These are phyloP conservation scores for Ctenopoma kingsleyae DNA, from an alignment of 2,797 vertebrate genomes.

Conservation along the genomic window DNA sequence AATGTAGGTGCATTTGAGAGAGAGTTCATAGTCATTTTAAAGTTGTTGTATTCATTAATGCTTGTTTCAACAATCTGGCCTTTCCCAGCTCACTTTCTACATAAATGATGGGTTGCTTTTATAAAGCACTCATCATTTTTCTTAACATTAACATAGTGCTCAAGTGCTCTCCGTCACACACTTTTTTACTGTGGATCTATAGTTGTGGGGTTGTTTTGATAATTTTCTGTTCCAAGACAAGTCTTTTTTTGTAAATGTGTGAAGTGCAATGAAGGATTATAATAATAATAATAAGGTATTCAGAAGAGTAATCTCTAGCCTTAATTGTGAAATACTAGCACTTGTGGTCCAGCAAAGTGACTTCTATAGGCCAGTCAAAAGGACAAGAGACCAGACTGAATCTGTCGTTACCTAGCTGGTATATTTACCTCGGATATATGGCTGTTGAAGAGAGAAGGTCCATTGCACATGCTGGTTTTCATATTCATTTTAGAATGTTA, in stretches of 20 bases:
- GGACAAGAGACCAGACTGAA: slow-evolving; percentile 7
- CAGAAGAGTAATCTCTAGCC: too few species aligned
- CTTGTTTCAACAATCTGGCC: not conserved
- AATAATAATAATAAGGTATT: too few species aligned
- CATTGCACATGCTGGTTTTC: not conserved
- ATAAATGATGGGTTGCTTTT: not conserved
- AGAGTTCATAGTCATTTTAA: not conserved
- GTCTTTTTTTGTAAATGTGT: not conserved
- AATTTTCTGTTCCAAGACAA: not conserved
- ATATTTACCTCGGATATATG: slow-evolving; percentile 12
- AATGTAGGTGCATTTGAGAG: not conserved
- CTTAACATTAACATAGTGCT: not conserved
- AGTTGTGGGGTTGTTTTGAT: not conserved
- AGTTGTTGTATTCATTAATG: not conserved
- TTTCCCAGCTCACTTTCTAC: not conserved
- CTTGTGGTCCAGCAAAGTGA: not conserved
- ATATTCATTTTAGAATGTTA: too few species aligned
- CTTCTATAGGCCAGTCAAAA: not conserved
- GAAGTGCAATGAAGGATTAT: too few species aligned
- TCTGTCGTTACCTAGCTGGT: slow-evolving; percentile 5
- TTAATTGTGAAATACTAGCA: not conserved
- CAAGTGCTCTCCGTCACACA: not conserved
- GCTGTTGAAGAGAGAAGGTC: slow-evolving; percentile 12
- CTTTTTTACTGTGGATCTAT: not conserved
- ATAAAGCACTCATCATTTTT: not conserved